A percentile compares a stretch with the other conserved stretches of the same genome.
Conservation (phyloP, 2,888 invertebrate species). For the Poecilobothrus nobilitatus region DNA sequence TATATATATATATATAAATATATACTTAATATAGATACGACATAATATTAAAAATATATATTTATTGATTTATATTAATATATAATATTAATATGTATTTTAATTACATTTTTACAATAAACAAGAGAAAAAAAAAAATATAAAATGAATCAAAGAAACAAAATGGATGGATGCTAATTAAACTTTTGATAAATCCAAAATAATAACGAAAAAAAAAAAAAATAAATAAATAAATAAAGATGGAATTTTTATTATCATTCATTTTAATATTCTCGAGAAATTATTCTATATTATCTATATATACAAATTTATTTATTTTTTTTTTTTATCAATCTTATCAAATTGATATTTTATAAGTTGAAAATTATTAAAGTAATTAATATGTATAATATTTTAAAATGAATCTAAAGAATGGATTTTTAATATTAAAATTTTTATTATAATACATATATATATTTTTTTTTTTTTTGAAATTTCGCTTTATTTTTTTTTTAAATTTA, state of each 20-base stretch:
- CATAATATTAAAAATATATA: no score
- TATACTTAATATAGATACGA: no score
- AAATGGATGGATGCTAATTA: no score
- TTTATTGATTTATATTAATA: background rate
- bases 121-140: background rate
- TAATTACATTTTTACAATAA: background rate
- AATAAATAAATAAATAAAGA: no score
- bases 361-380: no score
- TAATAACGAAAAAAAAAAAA: no score
- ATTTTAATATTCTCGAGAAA: no score
- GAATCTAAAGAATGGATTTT: background rate
- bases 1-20: background rate
- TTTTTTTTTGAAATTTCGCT: no score
- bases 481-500: no score
- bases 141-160: background rate
- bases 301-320: no score
- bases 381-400: background rate
- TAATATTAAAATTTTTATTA: background rate
- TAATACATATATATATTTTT: background rate
- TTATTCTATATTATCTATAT: no score
- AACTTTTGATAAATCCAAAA: background rate
- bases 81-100: background rate
- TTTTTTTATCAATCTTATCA: background rate
- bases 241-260: background rate
- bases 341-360: background rate